Evolutionary conservation across 2,797 vertebrate species (phyloP).

Genomic region (Limnodromus scolopaceus): DNA sequence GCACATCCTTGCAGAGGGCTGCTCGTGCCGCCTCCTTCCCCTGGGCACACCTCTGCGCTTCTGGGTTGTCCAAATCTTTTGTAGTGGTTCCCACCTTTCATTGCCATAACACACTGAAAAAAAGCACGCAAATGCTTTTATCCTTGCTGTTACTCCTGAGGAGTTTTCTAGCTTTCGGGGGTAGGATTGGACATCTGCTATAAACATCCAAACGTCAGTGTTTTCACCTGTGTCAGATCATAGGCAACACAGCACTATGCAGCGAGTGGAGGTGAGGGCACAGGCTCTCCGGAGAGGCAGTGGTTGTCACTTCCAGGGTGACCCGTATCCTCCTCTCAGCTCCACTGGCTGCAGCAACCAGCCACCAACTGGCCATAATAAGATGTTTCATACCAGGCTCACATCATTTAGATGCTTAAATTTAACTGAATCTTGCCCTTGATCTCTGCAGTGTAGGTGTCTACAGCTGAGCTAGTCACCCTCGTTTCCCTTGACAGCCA

Average conservation of each 20-base stretch:
- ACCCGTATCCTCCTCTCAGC: neutral
- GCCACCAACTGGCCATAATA: neutral
- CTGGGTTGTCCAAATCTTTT: neutral
- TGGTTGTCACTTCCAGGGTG: neutral
- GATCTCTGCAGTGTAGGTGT: slow-evolving; percentile 54
- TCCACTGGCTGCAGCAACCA: neutral
- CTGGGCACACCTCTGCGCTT: neutral
- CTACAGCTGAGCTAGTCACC: slow-evolving; percentile 39
- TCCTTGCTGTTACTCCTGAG: neutral
- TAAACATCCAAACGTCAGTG: neutral
- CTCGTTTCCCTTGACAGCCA: slow-evolving; percentile 56
- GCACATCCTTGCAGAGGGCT: neutral
- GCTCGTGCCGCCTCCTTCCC: neutral
- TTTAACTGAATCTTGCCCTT: slow-evolving; percentile 54
- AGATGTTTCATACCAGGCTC: neutral
- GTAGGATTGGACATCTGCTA: neutral
- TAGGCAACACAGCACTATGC: neutral
- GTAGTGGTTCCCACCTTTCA: neutral
- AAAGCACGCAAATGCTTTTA: neutral
- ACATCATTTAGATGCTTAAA: slow-evolving; percentile 18
- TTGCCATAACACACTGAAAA: neutral
- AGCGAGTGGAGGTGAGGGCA: neutral
- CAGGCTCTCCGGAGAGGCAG: accelerated
- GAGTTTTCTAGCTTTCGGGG: neutral
- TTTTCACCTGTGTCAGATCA: neutral